These are phyloP conservation scores for Tanytarsus gracilentus DNA, from an alignment of 2,888 invertebrate genomes.

Conservation along the genomic window DNA sequence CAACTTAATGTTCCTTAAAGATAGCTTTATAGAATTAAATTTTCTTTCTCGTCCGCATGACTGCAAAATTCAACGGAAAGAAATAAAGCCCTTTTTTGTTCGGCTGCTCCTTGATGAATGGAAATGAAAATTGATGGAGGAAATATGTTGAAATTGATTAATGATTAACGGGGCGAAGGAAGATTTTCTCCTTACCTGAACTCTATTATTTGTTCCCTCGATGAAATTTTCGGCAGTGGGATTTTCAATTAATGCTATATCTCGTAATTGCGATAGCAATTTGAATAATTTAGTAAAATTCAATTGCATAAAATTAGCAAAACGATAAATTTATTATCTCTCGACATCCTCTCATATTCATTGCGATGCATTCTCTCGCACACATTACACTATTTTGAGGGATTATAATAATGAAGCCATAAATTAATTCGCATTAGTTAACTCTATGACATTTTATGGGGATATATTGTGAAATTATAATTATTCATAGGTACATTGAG, in stretches of 20 bases:
- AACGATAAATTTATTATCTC: slow-evolving; percentile 1
- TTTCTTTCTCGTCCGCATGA: not conserved
- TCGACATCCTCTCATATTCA: not conserved
- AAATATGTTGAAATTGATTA: slow-evolving; percentile 24
- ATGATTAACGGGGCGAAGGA: slow-evolving; percentile 13
- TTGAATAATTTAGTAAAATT: not conserved
- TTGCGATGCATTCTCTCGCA: not conserved
- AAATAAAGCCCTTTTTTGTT: slow-evolving; percentile 1
- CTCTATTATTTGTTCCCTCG: no score
- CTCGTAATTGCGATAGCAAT: not conserved
- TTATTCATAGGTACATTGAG: no score
- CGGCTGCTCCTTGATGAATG: no score
- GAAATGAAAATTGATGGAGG: slow-evolving; percentile 22
- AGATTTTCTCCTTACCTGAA: not conserved
- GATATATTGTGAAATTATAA: no score
- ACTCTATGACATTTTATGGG: no score
- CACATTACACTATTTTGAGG: not conserved
- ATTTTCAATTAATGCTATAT: not conserved
- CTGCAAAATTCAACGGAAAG: not conserved
- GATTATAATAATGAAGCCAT: slow-evolving; percentile 9
- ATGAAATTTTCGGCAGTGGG: not conserved
- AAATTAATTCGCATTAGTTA: not conserved
- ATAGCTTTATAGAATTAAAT: no score
- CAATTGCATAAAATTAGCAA: slow-evolving; percentile 15
- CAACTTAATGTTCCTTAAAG: not conserved